A percentile compares a stretch with the other conserved stretches of the same genome.
phyloP scores from a whole-genome alignment of 2,797 vertebrate species.

The Merluccius polli region DNA sequence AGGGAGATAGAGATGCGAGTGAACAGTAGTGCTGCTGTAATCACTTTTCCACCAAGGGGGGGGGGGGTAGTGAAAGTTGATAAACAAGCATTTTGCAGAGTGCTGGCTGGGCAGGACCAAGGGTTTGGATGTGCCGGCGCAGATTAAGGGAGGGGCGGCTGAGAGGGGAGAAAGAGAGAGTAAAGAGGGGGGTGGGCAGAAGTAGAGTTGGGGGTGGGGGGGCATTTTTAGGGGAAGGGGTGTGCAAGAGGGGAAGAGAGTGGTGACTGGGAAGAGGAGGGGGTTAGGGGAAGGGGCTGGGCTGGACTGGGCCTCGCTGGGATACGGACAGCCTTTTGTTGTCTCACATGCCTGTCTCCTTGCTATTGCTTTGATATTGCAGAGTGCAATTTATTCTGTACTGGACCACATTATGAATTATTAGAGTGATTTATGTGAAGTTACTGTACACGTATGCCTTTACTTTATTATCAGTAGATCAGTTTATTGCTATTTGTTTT shows the following conservation, averaged over 20 bases:
- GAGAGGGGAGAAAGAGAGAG: conserved; percentile 14
- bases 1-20: conserved; percentile 49
- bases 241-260: background rate
- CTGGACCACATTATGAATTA: background rate
- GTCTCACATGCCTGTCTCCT: conserved; percentile 1
- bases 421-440: no score
- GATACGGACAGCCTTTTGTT: conserved; percentile 4
- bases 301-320: background rate
- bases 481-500: no score
- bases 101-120: conserved; percentile 43
- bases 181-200: conserved; percentile 11
- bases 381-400: background rate
- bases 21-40: conserved; percentile 66
- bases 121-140: background rate
- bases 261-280: background rate
- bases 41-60: conserved; percentile 54
- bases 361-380: background rate
- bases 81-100: conserved; percentile 70
- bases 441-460: no score
- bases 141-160: conserved; percentile 18
- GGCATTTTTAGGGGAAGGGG: background rate
- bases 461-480: no score
- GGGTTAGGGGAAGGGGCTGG: background rate
- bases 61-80: conserved; percentile 57
- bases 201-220: background rate